Base-by-base conservation (phyloP, 2,797 vertebrate genomes). In the Semotilus atromaculatus region DNA sequence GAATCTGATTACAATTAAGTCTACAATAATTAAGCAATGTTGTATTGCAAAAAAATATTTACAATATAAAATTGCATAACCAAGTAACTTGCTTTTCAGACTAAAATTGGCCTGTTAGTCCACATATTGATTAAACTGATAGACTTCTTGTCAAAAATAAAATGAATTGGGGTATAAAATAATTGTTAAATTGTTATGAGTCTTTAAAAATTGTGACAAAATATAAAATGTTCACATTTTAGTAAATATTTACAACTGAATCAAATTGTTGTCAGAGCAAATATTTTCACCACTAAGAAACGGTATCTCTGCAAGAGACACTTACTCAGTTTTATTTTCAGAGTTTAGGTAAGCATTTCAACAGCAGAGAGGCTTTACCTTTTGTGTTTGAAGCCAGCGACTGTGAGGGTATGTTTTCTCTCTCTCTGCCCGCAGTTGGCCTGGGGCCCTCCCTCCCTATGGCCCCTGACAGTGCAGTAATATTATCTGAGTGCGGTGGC, bases 391-490 rank as follows among this genome's bases (percentile, higher is more conserved):
- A 83, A 53, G 45, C 43, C 10, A 26, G 48, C 14, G 19, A 34
- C 31, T 48, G 62, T 51, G 18, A 51, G 43, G 29, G 77, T 38
- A 26, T 82, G 48, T 82, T 26, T 51, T 66, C 38, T 67, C 62
- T n/a, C 29, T 67, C 43, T 73, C 67, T 74, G 4, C 43, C 51
- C 76, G 62, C 5, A 62, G 38, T 45, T 66, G 66, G 58, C 80
- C 58, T 51, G 11, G 51, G 68, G 84, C 80, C 11, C 62, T 62
- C 14, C 36, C 64, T 83, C 71, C 71, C 81, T 5, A 40, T 45
- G 71, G 55, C 53, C 58, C 67, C 76, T 79, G 75, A 85, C 51
- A 81, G 79, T 62, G 85, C 82, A 85, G 77, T 85, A 66, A 90
- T 80, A 83, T 80, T 66, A 85, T 73, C 81, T 66, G 48, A 74